Evolutionary conservation across 2,113 vertebrate genomes (phyloP).

Genomic region (Mormyrus lacerda): DNA sequence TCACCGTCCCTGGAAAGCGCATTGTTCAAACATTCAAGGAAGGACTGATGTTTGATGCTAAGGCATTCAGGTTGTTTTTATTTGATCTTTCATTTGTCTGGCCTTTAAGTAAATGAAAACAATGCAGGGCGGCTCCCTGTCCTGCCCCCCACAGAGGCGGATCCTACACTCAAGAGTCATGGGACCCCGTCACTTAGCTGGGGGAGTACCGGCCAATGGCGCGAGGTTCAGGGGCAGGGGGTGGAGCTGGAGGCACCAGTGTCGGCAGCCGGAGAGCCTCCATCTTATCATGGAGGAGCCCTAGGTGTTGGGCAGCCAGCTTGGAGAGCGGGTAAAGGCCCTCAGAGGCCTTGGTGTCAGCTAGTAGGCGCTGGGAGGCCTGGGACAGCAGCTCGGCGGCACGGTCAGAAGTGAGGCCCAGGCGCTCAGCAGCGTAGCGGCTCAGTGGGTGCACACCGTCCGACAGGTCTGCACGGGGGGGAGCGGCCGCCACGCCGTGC

Average conservation of each 20-base stretch:
- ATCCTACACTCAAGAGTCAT: background rate
- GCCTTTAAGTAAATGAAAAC: background rate
- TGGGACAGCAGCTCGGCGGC: conserved; percentile 82
- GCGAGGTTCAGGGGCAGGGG: conserved; percentile 65
- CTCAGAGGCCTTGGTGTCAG: conserved; percentile 85
- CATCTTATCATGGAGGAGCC: conserved; percentile 84
- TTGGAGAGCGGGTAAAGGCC: conserved; percentile 90
- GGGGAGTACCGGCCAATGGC: conserved; percentile 90
- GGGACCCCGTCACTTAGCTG: conserved; percentile 61
- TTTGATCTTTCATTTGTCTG: background rate
- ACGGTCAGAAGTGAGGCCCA: conserved; percentile 83
- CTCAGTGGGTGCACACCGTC: conserved; percentile 90
- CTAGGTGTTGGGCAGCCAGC: conserved; percentile 83
- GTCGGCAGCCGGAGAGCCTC: conserved; percentile 72
- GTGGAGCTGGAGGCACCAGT: conserved; percentile 61
- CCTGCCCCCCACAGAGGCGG: conserved; percentile 7
- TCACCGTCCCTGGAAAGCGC: conserved; percentile 43
- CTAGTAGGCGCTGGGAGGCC: conserved; percentile 81
- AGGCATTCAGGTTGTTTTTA: background rate
- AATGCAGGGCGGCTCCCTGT: background rate
- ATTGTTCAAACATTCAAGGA: background rate
- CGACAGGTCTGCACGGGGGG: conserved; percentile 83
- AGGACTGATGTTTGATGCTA: background rate
- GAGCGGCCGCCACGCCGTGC: conserved; percentile 78
- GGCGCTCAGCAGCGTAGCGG: conserved; percentile 85